A percentile compares a stretch with the other conserved stretches of the same genome.
phyloP scores from a whole-genome alignment of 2,113 vertebrate species.

The Grus americana region DNA sequence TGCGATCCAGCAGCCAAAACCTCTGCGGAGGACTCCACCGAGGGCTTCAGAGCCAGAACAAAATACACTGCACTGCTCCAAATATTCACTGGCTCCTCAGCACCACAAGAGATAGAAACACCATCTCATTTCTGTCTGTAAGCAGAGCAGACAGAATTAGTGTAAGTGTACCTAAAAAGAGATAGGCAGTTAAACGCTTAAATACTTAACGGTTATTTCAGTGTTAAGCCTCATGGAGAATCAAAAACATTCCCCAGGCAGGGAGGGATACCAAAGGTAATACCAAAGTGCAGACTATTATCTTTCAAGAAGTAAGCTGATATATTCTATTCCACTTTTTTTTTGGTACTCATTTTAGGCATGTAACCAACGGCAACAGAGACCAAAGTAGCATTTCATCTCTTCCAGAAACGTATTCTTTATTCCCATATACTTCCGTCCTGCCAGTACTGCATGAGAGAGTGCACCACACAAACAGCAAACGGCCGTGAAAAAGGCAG shows the following conservation, averaged over 20 bases:
- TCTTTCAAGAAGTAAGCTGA: background rate
- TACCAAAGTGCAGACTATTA: background rate
- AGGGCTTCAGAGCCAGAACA: background rate
- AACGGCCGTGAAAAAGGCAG: background rate
- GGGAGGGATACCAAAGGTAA: background rate
- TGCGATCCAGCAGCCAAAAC: accelerated
- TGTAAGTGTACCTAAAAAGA: background rate
- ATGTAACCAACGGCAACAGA: background rate
- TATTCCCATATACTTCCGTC: background rate
- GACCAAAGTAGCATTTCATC: background rate
- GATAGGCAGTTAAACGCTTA: background rate
- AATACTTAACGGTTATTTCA: background rate
- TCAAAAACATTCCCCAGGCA: background rate
- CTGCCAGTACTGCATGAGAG: background rate
- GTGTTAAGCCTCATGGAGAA: background rate
- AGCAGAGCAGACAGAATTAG: background rate
- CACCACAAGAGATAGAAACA: accelerated
- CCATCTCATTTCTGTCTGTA: background rate
- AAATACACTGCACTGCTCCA: accelerated
- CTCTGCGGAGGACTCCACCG: accelerated
- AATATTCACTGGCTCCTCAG: background rate
- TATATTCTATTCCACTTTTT: background rate
- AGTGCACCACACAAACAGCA: accelerated
- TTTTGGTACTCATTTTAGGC: background rate
- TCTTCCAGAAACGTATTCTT: background rate